Evolutionary conservation across 2,797 vertebrate species (phyloP).

Genomic region (Gallinago nigripennis): DNA sequence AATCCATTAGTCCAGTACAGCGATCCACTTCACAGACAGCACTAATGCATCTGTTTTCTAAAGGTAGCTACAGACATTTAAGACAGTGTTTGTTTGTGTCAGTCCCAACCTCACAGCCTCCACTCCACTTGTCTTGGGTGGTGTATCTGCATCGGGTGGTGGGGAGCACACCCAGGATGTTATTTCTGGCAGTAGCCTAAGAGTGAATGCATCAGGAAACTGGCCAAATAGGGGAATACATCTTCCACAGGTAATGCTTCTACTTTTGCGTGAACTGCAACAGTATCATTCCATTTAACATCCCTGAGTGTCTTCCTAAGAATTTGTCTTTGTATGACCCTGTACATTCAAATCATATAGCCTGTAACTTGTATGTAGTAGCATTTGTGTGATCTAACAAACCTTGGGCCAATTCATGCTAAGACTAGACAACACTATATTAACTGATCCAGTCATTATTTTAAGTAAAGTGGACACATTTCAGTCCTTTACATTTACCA

Average conservation of each 20-base stretch:
- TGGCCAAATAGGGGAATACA: background rate
- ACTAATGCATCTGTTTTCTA: background rate
- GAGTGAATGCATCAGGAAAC: background rate
- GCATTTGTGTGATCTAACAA: background rate
- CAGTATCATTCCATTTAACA: background rate
- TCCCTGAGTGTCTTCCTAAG: background rate
- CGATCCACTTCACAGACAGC: background rate
- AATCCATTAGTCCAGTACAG: background rate
- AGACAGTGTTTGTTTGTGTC: background rate
- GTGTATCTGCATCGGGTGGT: background rate
- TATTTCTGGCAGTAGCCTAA: background rate
- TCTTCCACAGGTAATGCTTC: background rate
- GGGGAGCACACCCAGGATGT: background rate
- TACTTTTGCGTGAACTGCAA: background rate
- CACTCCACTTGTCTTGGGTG: background rate
- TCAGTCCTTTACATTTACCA: background rate
- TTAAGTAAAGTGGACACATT: background rate
- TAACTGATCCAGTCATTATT: background rate
- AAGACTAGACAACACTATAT: background rate
- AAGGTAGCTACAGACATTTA: background rate
- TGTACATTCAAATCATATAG: background rate
- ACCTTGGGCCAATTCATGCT: background rate
- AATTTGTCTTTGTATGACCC: background rate
- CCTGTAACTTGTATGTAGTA: background rate
- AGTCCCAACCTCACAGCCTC: background rate